Percentiles rank a stretch among this genome's conserved stretches.
Conservation (phyloP, 2,113 vertebrate species). For the Pedetes capensis region DNA sequence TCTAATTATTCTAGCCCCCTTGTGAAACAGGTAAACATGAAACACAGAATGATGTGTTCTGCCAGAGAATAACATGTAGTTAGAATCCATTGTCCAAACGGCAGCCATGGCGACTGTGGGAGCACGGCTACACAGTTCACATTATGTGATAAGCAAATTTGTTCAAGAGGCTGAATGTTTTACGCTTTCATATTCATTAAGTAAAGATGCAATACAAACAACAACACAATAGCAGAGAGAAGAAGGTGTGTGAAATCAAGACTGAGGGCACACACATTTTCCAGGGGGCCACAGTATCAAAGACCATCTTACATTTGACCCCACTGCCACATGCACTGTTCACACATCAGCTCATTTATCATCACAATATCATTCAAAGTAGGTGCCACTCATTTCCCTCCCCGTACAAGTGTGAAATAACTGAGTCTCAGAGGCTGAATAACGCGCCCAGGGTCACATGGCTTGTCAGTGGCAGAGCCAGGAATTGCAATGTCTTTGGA, state of each 20-base stretch:
- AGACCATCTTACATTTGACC: background rate
- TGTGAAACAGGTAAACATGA: conserved; percentile 26
- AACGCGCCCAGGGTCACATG: background rate
- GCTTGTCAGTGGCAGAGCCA: background rate
- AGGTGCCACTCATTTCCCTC: background rate
- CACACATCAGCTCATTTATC: background rate
- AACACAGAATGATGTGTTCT: background rate
- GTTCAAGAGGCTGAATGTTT: background rate
- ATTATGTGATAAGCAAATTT: background rate
- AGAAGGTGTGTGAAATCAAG: background rate
- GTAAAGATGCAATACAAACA: background rate
- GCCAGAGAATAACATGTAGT: fast-evolving
- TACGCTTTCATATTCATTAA: background rate
- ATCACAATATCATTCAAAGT: background rate
- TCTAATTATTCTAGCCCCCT: conserved; percentile 30
- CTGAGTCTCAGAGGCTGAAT: background rate
- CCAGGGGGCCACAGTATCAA: background rate
- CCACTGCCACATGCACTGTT: background rate
- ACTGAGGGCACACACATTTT: fast-evolving
- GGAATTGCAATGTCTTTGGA: background rate
- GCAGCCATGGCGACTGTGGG: background rate
- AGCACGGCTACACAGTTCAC: background rate
- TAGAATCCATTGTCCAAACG: background rate
- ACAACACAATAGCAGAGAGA: fast-evolving
- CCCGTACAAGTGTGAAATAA: background rate